A percentile compares a stretch with the other conserved stretches of the same genome.
These are phyloP conservation scores for Atopsyche davidsoni DNA, from an alignment of 1,140 invertebrate species.

Conservation along the genomic window DNA sequence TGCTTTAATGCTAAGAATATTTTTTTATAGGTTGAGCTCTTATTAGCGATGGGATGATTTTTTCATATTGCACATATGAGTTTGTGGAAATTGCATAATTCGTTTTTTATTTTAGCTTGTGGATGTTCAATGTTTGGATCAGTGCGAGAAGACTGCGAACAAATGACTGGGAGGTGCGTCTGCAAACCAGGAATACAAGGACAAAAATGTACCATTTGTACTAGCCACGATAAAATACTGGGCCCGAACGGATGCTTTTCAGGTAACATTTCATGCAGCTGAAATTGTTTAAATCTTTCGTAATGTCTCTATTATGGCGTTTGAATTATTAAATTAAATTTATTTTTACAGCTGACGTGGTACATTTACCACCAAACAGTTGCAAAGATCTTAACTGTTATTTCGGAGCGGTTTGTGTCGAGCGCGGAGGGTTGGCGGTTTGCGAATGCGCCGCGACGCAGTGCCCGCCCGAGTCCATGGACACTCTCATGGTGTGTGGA, in stretches of 20 bases:
- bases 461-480: conserved; percentile 50
- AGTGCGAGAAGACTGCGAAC: conserved; percentile 69
- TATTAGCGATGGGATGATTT: too few species aligned
- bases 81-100: too few species aligned
- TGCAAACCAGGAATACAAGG: conserved; percentile 88
- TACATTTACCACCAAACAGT: conserved; percentile 56
- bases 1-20: too few species aligned
- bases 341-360: conserved; percentile 55
- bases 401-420: conserved; percentile 74
- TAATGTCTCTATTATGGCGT: not conserved
- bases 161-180: conserved; percentile 81
- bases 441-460: conserved; percentile 60
- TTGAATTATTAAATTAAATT: not conserved
- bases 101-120: conserved; percentile 73
- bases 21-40: too few species aligned
- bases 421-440: conserved; percentile 59
- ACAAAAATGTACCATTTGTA: conserved; percentile 78
- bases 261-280: conserved; percentile 46
- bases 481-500: conserved; percentile 59
- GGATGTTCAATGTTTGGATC: conserved; percentile 78
- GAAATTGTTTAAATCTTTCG: not conserved
- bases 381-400: conserved; percentile 74
- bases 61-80: too few species aligned
- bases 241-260: conserved; percentile 69
- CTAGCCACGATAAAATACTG: conserved; percentile 67